A percentile compares a stretch with the other conserved stretches of the same genome.
Conservation (phyloP, 2,797 vertebrate genomes). For the Leucoraja ocellata region DNA sequence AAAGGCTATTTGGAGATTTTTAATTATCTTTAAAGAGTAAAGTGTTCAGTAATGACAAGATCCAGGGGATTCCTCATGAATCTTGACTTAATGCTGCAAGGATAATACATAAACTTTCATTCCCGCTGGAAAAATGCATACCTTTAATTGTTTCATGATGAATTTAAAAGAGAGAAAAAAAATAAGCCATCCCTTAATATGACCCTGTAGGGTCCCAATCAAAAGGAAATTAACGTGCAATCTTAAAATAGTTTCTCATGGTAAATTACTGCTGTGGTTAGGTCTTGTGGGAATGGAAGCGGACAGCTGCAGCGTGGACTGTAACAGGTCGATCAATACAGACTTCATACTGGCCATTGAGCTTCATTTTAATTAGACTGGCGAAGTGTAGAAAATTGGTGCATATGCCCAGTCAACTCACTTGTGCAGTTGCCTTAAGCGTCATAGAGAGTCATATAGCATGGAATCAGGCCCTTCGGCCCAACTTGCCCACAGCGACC, state of each 20-base stretch:
- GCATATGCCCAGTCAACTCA: too few relatives aligned
- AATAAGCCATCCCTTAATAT: slow-evolving; percentile 41
- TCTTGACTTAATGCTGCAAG: slow-evolving; percentile 44
- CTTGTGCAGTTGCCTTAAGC: background rate
- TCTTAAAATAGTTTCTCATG: background rate
- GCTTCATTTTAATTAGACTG: background rate
- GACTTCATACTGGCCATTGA: background rate
- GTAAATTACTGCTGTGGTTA: background rate
- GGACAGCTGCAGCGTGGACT: background rate
- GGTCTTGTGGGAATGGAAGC: background rate
- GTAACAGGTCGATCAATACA: background rate
- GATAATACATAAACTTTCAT: slow-evolving; percentile 44
- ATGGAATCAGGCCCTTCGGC: too few relatives aligned
- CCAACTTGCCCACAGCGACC: too few relatives aligned
- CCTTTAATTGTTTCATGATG: slow-evolving; percentile 45
- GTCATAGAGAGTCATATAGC: too few relatives aligned
- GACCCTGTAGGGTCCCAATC: background rate
- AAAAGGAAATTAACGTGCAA: background rate
- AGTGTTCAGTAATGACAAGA: background rate
- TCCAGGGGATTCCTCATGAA: background rate
- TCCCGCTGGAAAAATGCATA: slow-evolving; percentile 46
- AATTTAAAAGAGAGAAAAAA: slow-evolving; percentile 43
- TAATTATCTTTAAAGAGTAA: background rate
- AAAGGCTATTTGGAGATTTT: background rate
- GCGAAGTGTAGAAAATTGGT: background rate